These are phyloP conservation scores for Phylloscopus trochiloides DNA, from an alignment of 2,113 vertebrate genomes.

Conservation along the genomic window DNA sequence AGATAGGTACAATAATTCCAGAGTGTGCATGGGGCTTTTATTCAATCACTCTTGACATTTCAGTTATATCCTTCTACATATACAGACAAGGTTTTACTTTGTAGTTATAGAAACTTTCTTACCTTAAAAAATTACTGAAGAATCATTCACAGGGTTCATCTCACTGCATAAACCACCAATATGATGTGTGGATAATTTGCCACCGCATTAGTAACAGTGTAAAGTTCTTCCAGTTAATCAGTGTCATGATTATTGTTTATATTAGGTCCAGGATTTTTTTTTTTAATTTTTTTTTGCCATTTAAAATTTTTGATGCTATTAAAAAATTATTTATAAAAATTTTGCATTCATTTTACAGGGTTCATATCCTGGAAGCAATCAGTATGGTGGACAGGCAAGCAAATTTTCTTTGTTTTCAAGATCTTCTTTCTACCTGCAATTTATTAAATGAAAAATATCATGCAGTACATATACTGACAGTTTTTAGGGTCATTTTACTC, in stretches of 20 bases:
- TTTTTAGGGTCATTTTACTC: background rate
- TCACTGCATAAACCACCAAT: background rate
- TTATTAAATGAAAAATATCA: background rate
- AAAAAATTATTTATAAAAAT: background rate
- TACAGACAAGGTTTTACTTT: background rate
- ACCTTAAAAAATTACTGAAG: background rate
- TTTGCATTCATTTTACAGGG: background rate
- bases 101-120: background rate
- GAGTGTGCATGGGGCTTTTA: background rate
- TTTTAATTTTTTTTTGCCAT: background rate
- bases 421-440: background rate
- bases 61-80: background rate
- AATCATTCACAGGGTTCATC: background rate
- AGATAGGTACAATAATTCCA: background rate
- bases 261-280: background rate
- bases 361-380: conserved; percentile 7
- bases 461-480: background rate
- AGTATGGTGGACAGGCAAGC: conserved; percentile 54
- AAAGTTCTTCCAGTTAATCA: background rate
- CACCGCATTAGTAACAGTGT: background rate
- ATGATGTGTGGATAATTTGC: background rate
- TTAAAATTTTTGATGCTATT: background rate
- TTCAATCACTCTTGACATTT: background rate
- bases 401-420: background rate
- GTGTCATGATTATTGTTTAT: background rate